phyloP scores from a whole-genome alignment of 2,797 vertebrate genomes.

The Dendrocincla tyrannina region DNA sequence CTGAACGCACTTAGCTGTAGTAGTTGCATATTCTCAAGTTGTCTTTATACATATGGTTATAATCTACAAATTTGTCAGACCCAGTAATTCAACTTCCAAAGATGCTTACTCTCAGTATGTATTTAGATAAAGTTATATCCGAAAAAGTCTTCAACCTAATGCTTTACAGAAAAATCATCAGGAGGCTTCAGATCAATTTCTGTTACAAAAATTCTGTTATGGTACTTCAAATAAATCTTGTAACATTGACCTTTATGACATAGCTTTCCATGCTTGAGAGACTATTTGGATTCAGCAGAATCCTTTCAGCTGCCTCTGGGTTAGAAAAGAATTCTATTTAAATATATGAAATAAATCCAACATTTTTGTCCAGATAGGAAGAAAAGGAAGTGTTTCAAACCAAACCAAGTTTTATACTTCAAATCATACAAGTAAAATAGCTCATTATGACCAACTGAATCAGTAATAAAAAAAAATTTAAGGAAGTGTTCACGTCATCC shows the following conservation, averaged over 20 bases:
- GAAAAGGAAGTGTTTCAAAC: conserved; percentile 27
- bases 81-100: conserved; percentile 35
- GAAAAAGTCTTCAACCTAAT: background rate
- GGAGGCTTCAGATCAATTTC: conserved; percentile 37
- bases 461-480: background rate
- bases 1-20: conserved; percentile 3
- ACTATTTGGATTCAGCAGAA: conserved; percentile 53
- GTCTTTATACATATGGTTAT: conserved; percentile 29
- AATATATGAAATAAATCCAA: conserved; percentile 30
- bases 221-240: conserved; percentile 47
- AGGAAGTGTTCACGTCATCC: background rate
- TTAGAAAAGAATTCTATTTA: conserved; percentile 35
- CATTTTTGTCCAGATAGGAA: conserved; percentile 4
- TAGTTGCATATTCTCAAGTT: conserved; percentile 11
- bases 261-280: conserved; percentile 27
- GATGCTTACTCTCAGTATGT: background rate
- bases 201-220: conserved; percentile 38
- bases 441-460: conserved; percentile 40
- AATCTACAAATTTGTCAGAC: conserved; percentile 6
- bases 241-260: conserved; percentile 35
- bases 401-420: conserved; percentile 5
- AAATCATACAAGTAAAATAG: background rate
- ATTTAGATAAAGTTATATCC: conserved; percentile 5
- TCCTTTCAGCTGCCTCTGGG: background rate
- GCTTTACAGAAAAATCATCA: conserved; percentile 6